A percentile compares a stretch with the other conserved stretches of the same genome.
phyloP scores from a whole-genome alignment of 64 coral and sea anemone genomes.

The Stichodactyla mertensii region DNA sequence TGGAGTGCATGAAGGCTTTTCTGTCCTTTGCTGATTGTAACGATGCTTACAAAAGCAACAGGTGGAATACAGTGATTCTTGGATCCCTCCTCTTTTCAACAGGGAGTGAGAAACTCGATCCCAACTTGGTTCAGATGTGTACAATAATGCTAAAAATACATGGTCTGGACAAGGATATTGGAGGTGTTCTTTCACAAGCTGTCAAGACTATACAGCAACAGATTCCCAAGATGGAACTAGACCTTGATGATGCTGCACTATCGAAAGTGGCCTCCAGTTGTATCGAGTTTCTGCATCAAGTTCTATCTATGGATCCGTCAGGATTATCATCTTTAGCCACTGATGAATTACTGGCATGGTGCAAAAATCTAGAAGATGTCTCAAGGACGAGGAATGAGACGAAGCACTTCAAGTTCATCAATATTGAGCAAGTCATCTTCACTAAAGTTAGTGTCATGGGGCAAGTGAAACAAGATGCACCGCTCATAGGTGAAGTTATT shows the following conservation, averaged over 20 bases:
- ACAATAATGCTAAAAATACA: conserved; percentile 27
- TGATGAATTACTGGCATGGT: not conserved
- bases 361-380: not conserved
- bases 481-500: not conserved
- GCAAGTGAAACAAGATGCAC: not conserved
- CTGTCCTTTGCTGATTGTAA: conserved; percentile 4
- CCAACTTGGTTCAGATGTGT: conserved; percentile 48
- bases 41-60: conserved; percentile 15
- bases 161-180: not conserved
- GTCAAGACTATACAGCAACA: not conserved
- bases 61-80: conserved; percentile 65
- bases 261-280: no score
- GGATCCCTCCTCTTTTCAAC: conserved; percentile 35
- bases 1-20: conserved; percentile 45
- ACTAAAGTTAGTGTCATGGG: not conserved
- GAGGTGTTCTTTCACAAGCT: not conserved
- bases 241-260: not conserved
- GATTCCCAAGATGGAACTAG: not conserved
- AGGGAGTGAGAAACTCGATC: conserved; percentile 2
- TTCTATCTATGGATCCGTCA: not conserved
- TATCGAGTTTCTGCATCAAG: not conserved
- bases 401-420: not conserved
- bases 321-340: not conserved
- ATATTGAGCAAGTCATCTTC: not conserved
- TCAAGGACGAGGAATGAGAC: not conserved